Conservation (phyloP, 2,888 invertebrate genomes). For the Linyphia triangularis region DNA sequence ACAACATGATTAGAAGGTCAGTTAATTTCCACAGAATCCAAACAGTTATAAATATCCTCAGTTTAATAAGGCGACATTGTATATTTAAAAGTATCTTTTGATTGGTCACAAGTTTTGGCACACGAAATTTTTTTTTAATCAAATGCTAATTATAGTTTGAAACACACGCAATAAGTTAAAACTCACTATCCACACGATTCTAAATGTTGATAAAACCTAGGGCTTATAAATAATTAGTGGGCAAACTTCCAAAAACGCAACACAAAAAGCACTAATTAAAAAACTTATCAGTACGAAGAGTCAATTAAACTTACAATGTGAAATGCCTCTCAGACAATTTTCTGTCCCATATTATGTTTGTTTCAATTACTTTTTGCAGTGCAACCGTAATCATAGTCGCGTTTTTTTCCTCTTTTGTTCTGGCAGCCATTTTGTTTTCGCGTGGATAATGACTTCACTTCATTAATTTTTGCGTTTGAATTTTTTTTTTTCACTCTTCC, state of each 20-base stretch:
- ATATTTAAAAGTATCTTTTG: too few relatives aligned
- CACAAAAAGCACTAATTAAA: background rate
- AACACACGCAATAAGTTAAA: background rate
- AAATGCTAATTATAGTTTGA: background rate
- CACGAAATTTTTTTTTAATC: too few relatives aligned
- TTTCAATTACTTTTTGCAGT: background rate
- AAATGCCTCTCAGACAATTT: background rate
- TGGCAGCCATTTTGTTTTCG: background rate
- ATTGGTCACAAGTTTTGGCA: too few relatives aligned
- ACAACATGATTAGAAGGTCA: too few relatives aligned
- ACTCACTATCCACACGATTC: background rate
- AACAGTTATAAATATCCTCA: too few relatives aligned
- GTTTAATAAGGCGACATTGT: too few relatives aligned
- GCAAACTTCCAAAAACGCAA: background rate
- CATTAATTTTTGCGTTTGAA: background rate
- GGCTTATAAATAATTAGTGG: background rate
- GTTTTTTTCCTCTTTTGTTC: background rate
- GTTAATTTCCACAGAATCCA: too few relatives aligned
- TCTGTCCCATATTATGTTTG: background rate
- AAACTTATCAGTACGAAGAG: background rate
- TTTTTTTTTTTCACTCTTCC: too few relatives aligned
- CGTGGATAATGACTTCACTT: background rate
- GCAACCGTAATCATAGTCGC: background rate
- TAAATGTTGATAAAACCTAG: background rate
- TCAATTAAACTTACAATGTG: background rate